These are phyloP conservation scores for Tetranychus urticae DNA, from an alignment of 1,140 invertebrate genomes.

Conservation along the genomic window DNA sequence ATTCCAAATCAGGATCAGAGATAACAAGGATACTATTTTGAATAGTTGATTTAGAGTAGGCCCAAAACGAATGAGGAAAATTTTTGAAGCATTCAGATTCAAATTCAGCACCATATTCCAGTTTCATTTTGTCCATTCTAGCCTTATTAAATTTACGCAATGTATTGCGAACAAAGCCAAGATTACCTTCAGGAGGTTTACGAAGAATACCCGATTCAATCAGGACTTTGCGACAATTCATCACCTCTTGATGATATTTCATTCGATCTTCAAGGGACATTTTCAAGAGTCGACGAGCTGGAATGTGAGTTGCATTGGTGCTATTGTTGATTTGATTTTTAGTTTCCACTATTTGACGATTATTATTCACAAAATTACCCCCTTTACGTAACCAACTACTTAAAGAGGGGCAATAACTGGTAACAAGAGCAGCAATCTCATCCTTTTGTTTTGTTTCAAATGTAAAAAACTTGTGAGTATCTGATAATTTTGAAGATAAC, in stretches of 20 bases:
- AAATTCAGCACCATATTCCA: conserved; percentile 18
- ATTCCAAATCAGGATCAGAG: conserved; percentile 55
- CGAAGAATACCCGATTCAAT: conserved; percentile 54
- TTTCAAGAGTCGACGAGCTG: conserved; percentile 7
- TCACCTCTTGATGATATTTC: conserved; percentile 49
- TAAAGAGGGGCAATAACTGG: conserved; percentile 40
- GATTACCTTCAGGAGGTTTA: conserved; percentile 48
- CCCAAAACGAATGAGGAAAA: conserved; percentile 65
- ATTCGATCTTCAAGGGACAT: conserved; percentile 39
- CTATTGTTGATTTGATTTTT: background rate
- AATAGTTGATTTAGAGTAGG: conserved; percentile 52
- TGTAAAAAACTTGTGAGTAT: conserved; percentile 50
- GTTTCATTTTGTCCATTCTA: conserved; percentile 42
- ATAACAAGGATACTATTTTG: conserved; percentile 56
- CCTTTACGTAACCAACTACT: background rate
- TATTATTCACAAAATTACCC: background rate
- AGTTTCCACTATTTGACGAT: background rate
- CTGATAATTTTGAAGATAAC: conserved; percentile 27
- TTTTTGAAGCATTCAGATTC: conserved; percentile 58
- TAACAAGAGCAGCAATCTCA: conserved; percentile 73
- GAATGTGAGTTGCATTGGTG: background rate
- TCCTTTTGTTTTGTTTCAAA: conserved; percentile 66
- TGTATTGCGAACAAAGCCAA: conserved; percentile 63
- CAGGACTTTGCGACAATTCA: conserved; percentile 35
- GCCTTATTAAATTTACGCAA: conserved; percentile 57